Conservation (phyloP, 2,888 invertebrate genomes). For the Standfussiana lucernea region DNA sequence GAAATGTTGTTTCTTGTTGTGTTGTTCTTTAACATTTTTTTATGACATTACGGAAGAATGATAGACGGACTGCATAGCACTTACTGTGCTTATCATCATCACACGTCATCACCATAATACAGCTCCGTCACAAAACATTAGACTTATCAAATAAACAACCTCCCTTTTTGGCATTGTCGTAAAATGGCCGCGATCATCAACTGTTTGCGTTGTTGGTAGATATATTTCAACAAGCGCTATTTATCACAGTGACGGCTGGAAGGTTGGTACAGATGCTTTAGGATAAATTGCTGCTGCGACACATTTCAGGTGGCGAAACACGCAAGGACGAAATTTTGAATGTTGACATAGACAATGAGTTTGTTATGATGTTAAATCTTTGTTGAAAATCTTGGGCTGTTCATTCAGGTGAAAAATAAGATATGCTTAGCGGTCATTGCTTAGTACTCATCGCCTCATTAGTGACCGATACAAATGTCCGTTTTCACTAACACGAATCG, state of each 20-base stretch:
- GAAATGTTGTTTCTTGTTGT: background rate
- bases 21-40: background rate
- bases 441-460: background rate
- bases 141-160: slow-evolving; percentile 30
- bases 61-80: background rate
- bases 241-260: slow-evolving; percentile 35
- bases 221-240: slow-evolving; percentile 48
- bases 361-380: slow-evolving; percentile 3
- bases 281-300: slow-evolving; percentile 43
- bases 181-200: slow-evolving; percentile 39
- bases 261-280: slow-evolving; percentile 21
- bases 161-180: slow-evolving; percentile 31
- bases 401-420: background rate
- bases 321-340: slow-evolving; percentile 2
- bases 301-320: slow-evolving; percentile 32
- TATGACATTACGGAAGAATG: background rate
- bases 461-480: too few species aligned
- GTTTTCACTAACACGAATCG: background rate
- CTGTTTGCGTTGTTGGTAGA: slow-evolving; percentile 28
- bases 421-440: background rate
- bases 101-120: slow-evolving; percentile 11
- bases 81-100: background rate
- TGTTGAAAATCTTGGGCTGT: background rate
- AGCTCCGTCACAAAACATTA: slow-evolving; percentile 18
- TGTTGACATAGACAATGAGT: slow-evolving; percentile 1